Conservation (phyloP, 2,888 invertebrate genomes). For the Notodonta dromedarius region DNA sequence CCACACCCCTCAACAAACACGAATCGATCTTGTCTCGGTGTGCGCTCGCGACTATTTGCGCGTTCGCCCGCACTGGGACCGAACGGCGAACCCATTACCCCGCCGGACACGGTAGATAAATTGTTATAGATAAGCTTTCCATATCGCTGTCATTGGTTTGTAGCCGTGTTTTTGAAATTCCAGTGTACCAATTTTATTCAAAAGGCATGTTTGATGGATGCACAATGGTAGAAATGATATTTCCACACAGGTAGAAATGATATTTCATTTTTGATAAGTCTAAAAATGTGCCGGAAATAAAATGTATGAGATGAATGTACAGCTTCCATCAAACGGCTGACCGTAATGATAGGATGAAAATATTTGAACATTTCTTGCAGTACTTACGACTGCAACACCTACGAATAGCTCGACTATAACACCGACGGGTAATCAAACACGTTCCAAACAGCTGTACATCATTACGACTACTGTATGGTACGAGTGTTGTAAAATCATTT, state of each 20-base stretch:
- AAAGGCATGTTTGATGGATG: conserved; percentile 22
- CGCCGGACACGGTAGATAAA: conserved; percentile 43
- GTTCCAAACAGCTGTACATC: too few relatives aligned
- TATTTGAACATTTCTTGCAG: too few relatives aligned
- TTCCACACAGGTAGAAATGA: conserved; percentile 3
- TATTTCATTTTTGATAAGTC: conserved; percentile 1
- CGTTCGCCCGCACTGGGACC: conserved; percentile 26
- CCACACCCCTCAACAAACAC: conserved; percentile 26
- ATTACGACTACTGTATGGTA: too few relatives aligned
- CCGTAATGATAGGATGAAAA: too few relatives aligned
- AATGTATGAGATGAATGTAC: background rate
- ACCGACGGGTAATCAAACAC: too few relatives aligned
- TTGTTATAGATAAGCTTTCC: conserved; percentile 44
- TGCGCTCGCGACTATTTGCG: conserved; percentile 9
- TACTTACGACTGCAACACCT: too few relatives aligned
- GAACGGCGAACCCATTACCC: conserved; percentile 38
- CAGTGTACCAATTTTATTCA: conserved; percentile 36
- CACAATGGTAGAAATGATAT: conserved; percentile 5
- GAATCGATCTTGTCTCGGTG: conserved; percentile 36
- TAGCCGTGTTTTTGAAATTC: conserved; percentile 23
- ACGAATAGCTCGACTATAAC: too few relatives aligned
- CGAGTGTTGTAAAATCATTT: too few relatives aligned
- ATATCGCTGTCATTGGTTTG: conserved; percentile 36
- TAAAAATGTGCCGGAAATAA: background rate
- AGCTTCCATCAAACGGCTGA: too few relatives aligned